Conservation (phyloP, 2,888 invertebrate species). For the Tetranychus piercei region DNA sequence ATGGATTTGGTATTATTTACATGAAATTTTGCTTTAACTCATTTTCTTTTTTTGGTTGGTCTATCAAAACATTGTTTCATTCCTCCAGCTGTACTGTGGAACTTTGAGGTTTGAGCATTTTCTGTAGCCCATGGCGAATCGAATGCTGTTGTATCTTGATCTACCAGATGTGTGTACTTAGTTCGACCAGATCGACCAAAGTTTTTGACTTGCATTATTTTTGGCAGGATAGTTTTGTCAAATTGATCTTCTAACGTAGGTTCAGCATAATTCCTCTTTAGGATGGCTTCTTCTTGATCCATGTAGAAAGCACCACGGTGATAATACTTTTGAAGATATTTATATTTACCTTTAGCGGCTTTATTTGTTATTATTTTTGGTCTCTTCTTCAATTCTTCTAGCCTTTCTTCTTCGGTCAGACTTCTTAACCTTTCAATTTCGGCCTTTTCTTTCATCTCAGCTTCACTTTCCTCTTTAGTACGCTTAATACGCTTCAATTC, state of each 20-base stretch:
- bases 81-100: conserved; percentile 70
- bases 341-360: conserved; percentile 89
- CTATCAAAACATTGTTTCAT: conserved; percentile 78
- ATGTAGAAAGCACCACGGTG: conserved; percentile 97
- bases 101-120: conserved; percentile 61
- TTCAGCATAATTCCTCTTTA: conserved; percentile 79
- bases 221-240: conserved; percentile 92
- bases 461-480: conserved; percentile 83
- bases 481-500: conserved; percentile 90
- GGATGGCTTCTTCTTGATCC: conserved; percentile 74
- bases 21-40: not conserved
- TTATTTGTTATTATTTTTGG: conserved; percentile 86
- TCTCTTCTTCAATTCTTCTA: conserved; percentile 67
- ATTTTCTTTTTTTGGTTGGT: conserved; percentile 44
- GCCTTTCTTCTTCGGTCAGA: conserved; percentile 88
- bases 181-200: conserved; percentile 96
- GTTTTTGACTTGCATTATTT: conserved; percentile 99
- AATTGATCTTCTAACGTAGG: conserved; percentile 97
- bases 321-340: conserved; percentile 97
- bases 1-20: not conserved
- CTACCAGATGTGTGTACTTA: conserved; percentile 95
- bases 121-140: conserved; percentile 94
- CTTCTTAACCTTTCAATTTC: conserved; percentile 75
- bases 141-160: conserved; percentile 94
- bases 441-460: conserved; percentile 60